These are phyloP conservation scores for Sisyra nigra DNA, from an alignment of 2,888 invertebrate species.

Conservation along the genomic window DNA sequence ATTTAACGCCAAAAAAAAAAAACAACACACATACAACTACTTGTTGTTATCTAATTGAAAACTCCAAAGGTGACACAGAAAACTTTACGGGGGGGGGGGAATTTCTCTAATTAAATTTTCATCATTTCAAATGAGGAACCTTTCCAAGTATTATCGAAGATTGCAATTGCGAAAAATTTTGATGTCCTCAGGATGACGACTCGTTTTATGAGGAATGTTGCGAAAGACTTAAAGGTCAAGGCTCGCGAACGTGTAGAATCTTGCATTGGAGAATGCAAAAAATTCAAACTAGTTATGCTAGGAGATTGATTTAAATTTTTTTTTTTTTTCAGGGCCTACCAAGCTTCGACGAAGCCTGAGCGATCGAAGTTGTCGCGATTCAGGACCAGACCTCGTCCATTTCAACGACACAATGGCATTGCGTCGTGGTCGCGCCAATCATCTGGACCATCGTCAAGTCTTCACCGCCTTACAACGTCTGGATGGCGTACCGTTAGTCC, in stretches of 20 bases:
- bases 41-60: too few species aligned
- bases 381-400: slow-evolving; percentile 27
- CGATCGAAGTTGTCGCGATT: slow-evolving; percentile 19
- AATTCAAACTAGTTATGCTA: background rate
- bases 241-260: slow-evolving; percentile 1
- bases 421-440: slow-evolving; percentile 40
- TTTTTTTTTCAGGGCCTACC: slow-evolving; percentile 15
- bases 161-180: too few species aligned
- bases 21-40: too few species aligned
- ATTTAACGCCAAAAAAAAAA: too few species aligned
- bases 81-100: too few species aligned
- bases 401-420: slow-evolving; percentile 77
- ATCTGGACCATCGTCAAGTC: slow-evolving; percentile 43
- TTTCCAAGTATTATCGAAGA: too few species aligned
- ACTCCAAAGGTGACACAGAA: too few species aligned
- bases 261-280: background rate
- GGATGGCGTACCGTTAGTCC: slow-evolving; percentile 17
- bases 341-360: slow-evolving; percentile 26
- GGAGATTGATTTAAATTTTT: background rate
- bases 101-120: too few species aligned
- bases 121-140: too few species aligned
- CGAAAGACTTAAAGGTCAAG: slow-evolving; percentile 1
- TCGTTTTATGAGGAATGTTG: background rate
- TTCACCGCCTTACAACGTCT: slow-evolving; percentile 28
- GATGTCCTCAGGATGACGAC: too few species aligned